A percentile compares a stretch with the other conserved stretches of the same genome.
These are phyloP conservation scores for Aptenodytes forsteri DNA, from an alignment of 2,113 vertebrate genomes.

Conservation along the genomic window DNA sequence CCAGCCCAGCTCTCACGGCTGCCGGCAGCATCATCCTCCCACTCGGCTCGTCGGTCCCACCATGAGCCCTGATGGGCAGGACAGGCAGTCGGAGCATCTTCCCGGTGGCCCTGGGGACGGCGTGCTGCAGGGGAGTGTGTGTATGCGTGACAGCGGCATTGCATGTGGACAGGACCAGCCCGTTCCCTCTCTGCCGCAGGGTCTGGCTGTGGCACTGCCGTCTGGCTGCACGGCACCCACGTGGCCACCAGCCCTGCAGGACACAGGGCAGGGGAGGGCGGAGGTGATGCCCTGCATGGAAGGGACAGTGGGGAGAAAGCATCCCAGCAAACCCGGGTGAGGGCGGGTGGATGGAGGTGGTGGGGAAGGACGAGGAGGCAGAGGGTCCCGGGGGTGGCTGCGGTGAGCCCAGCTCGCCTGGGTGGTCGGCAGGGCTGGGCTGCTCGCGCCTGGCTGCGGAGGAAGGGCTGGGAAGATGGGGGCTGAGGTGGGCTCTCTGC, in stretches of 20 bases:
- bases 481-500: background rate
- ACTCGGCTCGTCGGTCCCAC: background rate
- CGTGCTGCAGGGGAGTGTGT: background rate
- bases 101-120: background rate
- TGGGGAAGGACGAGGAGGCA: background rate
- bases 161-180: background rate
- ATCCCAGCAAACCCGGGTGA: rapidly evolving
- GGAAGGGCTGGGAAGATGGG: background rate
- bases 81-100: background rate
- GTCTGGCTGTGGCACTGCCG: background rate
- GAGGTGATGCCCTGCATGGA: background rate
- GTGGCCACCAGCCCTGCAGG: background rate
- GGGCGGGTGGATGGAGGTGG: background rate
- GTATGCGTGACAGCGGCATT: background rate
- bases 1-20: background rate
- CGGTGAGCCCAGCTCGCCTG: rapidly evolving
- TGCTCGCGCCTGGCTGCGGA: rapidly evolving
- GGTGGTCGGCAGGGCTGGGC: background rate
- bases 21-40: background rate
- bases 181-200: background rate
- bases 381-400: background rate
- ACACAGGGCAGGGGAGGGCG: background rate
- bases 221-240: background rate
- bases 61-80: rapidly evolving
- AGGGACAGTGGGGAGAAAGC: background rate